Evolutionary conservation across 2,797 vertebrate genomes (phyloP), one percentile per base, ranked within the genome.

Genomic region (Echeneis naucrates): DNA sequence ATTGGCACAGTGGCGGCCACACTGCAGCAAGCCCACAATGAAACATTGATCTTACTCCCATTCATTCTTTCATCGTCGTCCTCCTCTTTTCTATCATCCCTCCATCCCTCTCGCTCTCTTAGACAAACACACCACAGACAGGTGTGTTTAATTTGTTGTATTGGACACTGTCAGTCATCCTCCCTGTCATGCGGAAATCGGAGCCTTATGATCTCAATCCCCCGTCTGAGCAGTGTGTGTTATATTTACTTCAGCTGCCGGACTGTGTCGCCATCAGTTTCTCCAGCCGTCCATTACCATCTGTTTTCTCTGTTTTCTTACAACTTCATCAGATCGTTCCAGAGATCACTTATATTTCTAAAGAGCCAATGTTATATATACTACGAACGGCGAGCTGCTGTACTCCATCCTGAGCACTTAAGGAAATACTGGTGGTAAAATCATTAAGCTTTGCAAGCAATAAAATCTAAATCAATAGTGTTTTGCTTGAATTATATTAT

Each of bases 131-230:
- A 76, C 23, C 50, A 30, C 8, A 65, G 75, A 72, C 88, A 91
- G 85, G 84, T 89, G 89, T 85, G 81, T 90, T 88, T 87, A 70
- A 93, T 92, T 88, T 87, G 72, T 79, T 61, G 56, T 65, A 65
- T 82, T 47, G 66, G 87, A 90, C 89, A 70, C 75, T 66, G 83
- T 91, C 90, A 88, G 81, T 89, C 89, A 92, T 81, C 76, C 70
- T 81, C 67, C 21, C 77, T 81, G 80, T 89, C 88, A 78, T 68
- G 77, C 8, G 72, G 81, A 91, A 91, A 90, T 85, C 73, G 67
- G 79, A 68, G 60, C 78, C 75, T 78, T 75, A 78, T 92, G 90
- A 89, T 84, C 84, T 76, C 87, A 88, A 78, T 80, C 82, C 64
- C 68, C 65, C 23, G 58, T 76, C 84, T 85, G 81, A 77, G 74